Conservation (phyloP, 2,113 vertebrate genomes). For the Stigmatopora nigra region DNA sequence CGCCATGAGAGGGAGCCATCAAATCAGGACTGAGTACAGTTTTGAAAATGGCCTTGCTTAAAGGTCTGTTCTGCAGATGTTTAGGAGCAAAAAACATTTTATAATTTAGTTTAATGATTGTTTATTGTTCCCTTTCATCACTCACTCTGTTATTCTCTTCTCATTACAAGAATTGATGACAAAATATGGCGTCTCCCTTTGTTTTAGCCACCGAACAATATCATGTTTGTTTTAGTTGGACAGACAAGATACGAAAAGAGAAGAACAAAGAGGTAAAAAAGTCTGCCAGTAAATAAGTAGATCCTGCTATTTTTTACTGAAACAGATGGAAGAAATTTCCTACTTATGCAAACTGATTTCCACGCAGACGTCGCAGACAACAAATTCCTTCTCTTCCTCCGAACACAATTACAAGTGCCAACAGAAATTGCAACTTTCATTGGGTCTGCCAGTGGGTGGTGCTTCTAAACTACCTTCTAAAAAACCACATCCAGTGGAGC, state of each 20-base stretch:
- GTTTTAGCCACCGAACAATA: background rate
- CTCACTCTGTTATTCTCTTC: background rate
- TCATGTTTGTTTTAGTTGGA: background rate
- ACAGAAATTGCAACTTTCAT: slow-evolving; percentile 60
- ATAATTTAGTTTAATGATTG: background rate
- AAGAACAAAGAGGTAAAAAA: slow-evolving; percentile 23
- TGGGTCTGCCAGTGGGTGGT: slow-evolving; percentile 63
- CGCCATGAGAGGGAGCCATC: slow-evolving; percentile 34
- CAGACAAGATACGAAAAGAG: slow-evolving; percentile 6
- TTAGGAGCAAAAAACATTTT: background rate
- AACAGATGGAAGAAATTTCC: slow-evolving; percentile 34
- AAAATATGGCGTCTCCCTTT: background rate
- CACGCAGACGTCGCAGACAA: slow-evolving; percentile 16
- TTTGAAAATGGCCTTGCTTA: background rate
- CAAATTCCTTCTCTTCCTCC: slow-evolving; percentile 15
- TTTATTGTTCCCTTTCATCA: background rate
- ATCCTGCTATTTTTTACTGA: slow-evolving; percentile 40
- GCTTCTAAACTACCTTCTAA: slow-evolving; percentile 63
- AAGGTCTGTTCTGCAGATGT: background rate
- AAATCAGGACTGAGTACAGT: background rate
- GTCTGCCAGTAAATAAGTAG: slow-evolving; percentile 20
- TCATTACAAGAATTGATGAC: background rate
- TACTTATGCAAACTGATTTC: slow-evolving; percentile 11
- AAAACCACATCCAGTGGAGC: slow-evolving; percentile 68
- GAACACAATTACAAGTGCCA: slow-evolving; percentile 17